Evolutionary conservation across 2,888 invertebrate species (phyloP).

Genomic region (Pandemis heparana): DNA sequence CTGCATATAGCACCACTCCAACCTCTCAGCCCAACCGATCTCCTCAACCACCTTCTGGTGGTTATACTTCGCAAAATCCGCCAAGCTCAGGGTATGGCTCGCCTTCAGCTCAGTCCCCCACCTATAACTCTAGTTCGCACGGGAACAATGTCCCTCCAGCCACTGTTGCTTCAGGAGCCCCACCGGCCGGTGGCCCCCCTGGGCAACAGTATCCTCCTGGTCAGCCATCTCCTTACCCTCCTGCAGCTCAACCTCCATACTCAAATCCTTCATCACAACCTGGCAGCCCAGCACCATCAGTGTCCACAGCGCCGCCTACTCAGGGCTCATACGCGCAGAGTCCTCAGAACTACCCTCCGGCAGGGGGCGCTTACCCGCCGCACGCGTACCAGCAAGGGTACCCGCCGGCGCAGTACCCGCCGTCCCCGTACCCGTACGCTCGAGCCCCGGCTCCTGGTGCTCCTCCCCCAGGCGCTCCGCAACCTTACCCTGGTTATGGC

Average conservation of each 20-base stretch:
- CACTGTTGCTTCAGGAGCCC: slow-evolving; percentile 79
- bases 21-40: slow-evolving; percentile 83
- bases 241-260: slow-evolving; percentile 86
- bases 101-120: slow-evolving; percentile 88
- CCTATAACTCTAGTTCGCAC: slow-evolving; percentile 87
- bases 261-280: slow-evolving; percentile 84
- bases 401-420: slow-evolving; percentile 84
- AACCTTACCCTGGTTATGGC: slow-evolving; percentile 91
- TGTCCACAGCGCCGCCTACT: slow-evolving; percentile 85
- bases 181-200: slow-evolving; percentile 83
- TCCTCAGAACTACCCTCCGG: slow-evolving; percentile 78
- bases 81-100: slow-evolving; percentile 86
- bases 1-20: slow-evolving; percentile 83
- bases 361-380: slow-evolving; percentile 79
- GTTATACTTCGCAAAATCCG: slow-evolving; percentile 86
- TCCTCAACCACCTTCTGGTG: slow-evolving; percentile 85
- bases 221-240: slow-evolving; percentile 88
- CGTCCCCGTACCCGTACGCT: slow-evolving; percentile 85
- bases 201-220: slow-evolving; percentile 88
- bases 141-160: slow-evolving; percentile 80
- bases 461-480: slow-evolving; percentile 90
- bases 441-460: slow-evolving; percentile 87
- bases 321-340: slow-evolving; percentile 84
- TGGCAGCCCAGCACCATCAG: slow-evolving; percentile 81
- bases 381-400: slow-evolving; percentile 84